Evolutionary conservation across 2,888 invertebrate species (phyloP).

Genomic region (Blomia tropicalis): DNA sequence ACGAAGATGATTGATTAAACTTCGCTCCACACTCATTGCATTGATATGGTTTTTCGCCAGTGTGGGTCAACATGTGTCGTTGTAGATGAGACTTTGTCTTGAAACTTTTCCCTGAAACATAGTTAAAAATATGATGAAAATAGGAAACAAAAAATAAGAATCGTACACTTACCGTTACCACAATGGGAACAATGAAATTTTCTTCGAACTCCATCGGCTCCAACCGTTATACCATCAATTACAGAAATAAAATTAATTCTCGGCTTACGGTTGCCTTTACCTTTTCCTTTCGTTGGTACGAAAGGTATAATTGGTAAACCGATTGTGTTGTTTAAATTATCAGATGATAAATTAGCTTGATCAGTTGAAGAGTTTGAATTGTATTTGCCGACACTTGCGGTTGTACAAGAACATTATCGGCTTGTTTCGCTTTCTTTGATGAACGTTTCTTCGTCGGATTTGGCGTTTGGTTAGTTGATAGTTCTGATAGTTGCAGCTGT

Average conservation of each 20-base stretch:
- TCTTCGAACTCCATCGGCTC: conserved; percentile 17
- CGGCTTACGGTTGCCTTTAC: conserved; percentile 26
- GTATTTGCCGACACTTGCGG: too few relatives aligned
- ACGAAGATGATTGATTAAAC: conserved; percentile 26
- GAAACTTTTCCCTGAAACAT: conserved; percentile 24
- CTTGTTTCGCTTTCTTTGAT: background rate
- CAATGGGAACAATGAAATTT: conserved; percentile 28
- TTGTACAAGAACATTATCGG: too few relatives aligned
- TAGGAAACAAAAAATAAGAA: background rate
- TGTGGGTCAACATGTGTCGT: conserved; percentile 27
- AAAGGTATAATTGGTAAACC: background rate
- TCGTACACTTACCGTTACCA: conserved; percentile 22
- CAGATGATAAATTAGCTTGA: too few relatives aligned
- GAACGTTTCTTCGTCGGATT: background rate
- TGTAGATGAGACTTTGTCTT: conserved; percentile 27
- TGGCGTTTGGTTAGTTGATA: background rate
- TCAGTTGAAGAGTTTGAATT: too few relatives aligned
- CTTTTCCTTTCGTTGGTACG: conserved; percentile 18
- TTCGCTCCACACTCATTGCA: conserved; percentile 26
- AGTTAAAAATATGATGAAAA: background rate
- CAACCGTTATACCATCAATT: conserved; percentile 1
- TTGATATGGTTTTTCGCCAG: conserved; percentile 27
- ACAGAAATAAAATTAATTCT: conserved; percentile 14
- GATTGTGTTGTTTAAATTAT: background rate
- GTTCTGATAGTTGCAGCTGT: background rate